Percentiles rank a stretch among this genome's conserved stretches.
Conservation (phyloP, 2,888 invertebrate species). For the Plebejus argus region DNA sequence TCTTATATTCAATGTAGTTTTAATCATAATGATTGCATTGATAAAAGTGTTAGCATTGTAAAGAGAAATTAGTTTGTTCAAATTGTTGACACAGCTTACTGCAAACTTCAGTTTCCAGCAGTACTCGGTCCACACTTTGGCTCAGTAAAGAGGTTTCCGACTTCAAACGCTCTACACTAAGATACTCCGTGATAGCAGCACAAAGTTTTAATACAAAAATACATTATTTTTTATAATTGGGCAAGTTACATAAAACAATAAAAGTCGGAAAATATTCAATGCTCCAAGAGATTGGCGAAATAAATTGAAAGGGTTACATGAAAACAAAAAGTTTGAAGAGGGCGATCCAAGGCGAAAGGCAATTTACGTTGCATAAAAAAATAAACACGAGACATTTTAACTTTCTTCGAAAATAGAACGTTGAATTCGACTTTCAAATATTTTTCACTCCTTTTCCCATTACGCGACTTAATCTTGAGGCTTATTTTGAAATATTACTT, state of each 20-base stretch:
- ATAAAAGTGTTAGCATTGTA: not conserved
- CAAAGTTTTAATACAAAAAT: not conserved
- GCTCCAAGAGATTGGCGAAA: conserved; percentile 23
- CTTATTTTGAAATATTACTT: conserved; percentile 4
- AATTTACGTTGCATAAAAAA: conserved; percentile 38
- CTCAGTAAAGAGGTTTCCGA: not conserved
- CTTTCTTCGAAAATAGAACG: conserved; percentile 26
- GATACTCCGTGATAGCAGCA: not conserved
- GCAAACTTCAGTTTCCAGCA: not conserved
- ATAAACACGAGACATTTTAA: conserved; percentile 29
- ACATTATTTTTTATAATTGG: not conserved
- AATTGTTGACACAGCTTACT: not conserved
- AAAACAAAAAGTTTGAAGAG: conserved; percentile 42
- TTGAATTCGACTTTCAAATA: conserved; percentile 28
- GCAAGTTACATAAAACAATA: not conserved
- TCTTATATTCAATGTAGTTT: too few relatives aligned
- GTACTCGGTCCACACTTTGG: not conserved
- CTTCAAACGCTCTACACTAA: conserved; percentile 6
- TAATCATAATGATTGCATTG: too few relatives aligned
- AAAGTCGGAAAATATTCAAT: conserved; percentile 24
- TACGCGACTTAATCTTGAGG: conserved; percentile 1
- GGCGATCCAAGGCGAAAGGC: conserved; percentile 33
- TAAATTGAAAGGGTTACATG: conserved; percentile 25
- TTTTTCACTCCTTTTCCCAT: conserved; percentile 9
- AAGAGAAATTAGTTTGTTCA: not conserved